Evolutionary conservation across 2,797 vertebrate species (phyloP).

Genomic region (Scleropages formosus): DNA sequence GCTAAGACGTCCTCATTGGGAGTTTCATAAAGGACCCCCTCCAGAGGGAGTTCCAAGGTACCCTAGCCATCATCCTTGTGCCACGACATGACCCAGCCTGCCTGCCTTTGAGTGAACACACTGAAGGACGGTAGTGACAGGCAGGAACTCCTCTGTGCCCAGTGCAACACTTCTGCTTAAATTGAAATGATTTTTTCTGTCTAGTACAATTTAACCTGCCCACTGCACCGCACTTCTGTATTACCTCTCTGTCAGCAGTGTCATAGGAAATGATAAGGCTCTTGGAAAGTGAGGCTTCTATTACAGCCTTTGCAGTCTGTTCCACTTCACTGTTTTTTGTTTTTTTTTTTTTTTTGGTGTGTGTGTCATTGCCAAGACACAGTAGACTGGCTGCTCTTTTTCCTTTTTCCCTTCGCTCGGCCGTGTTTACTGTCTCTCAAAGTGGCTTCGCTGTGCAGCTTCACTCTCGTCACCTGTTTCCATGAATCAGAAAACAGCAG

Average conservation of each 20-base stretch:
- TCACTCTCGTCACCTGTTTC: constrained; percentile 1
- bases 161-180: constrained; percentile 53
- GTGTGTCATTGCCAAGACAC: background rate
- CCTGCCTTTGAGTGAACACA: background rate
- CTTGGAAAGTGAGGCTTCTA: constrained; percentile 51
- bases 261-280: constrained; percentile 60
- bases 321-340: constrained; percentile 42
- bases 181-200: constrained; percentile 59
- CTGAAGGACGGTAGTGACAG: constrained; percentile 32
- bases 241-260: constrained; percentile 57
- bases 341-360: too few relatives aligned
- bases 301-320: constrained; percentile 46
- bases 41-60: background rate
- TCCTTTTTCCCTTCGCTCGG: background rate
- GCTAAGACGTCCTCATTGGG: background rate
- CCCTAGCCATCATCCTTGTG: background rate
- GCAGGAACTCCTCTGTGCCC: constrained; percentile 45
- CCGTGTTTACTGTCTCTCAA: background rate
- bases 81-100: background rate
- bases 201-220: constrained; percentile 59
- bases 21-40: too few relatives aligned
- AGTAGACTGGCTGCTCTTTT: background rate
- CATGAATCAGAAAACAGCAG: background rate
- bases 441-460: background rate
- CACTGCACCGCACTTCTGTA: constrained; percentile 56